phyloP scores from a whole-genome alignment of 2,888 invertebrate species.

The Minunthozetes semirufus region DNA sequence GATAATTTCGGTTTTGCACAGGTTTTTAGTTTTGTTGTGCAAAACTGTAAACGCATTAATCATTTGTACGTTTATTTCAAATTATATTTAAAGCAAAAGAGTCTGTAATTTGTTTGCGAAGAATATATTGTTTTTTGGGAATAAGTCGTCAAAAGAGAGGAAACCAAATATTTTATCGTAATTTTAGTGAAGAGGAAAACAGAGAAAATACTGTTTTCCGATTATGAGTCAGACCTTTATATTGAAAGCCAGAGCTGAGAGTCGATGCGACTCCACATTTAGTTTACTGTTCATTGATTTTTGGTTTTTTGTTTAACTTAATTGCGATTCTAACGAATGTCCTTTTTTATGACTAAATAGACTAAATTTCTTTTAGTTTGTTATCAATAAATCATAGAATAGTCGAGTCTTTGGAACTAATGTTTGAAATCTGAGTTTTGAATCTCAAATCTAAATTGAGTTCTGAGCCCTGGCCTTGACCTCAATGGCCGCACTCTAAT shows the following conservation, averaged over 20 bases:
- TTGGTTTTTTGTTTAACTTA: too few species aligned
- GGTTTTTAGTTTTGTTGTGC: too few species aligned
- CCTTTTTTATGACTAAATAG: too few species aligned
- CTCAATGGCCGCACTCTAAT: not conserved
- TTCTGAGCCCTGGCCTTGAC: slow-evolving; percentile 1
- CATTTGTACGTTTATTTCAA: too few species aligned
- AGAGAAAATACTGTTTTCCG: not conserved
- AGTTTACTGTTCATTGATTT: not conserved
- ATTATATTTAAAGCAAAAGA: too few species aligned
- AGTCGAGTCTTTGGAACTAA: not conserved
- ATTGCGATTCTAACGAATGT: too few species aligned
- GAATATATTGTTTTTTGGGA: not conserved
- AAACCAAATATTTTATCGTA: not conserved
- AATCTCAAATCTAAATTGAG: not conserved
- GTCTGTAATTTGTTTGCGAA: not conserved
- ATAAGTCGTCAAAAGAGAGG: not conserved
- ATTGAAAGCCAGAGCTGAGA: not conserved
- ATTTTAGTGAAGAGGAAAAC: not conserved
- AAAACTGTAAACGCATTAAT: too few species aligned
- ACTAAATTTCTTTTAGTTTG: too few species aligned
- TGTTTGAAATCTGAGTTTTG: not conserved
- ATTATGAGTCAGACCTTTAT: not conserved
- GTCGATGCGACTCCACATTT: not conserved
- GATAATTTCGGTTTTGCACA: not conserved
- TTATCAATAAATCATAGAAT: not conserved